Percentiles rank a stretch among this genome's conserved stretches.
Evolutionary conservation across 2,113 vertebrate genomes (phyloP).

Genomic region (Gobio gobio): DNA sequence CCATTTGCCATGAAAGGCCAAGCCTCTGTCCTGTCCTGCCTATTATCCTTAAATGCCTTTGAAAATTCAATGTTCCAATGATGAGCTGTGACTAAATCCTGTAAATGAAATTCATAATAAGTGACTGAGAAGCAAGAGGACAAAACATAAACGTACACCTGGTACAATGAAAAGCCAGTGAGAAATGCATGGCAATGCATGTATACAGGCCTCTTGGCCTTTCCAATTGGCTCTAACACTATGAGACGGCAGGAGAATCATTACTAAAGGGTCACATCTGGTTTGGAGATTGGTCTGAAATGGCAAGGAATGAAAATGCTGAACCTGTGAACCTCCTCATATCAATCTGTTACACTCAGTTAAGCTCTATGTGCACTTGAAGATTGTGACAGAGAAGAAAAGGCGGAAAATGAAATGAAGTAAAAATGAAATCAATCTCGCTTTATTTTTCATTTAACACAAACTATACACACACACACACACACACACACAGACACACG

Average conservation of each 20-base stretch:
- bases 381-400: slow-evolving; percentile 52
- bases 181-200: neutral
- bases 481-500: neutral
- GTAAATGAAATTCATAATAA: neutral
- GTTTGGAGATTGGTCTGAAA: slow-evolving; percentile 52
- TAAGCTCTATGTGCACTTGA: slow-evolving; percentile 50
- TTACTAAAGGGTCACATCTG: slow-evolving; percentile 53
- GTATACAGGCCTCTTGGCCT: slow-evolving; percentile 4
- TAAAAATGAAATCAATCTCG: slow-evolving; percentile 49
- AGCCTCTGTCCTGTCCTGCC: neutral
- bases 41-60: neutral
- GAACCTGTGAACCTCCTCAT: slow-evolving; percentile 58
- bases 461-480: neutral
- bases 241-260: slow-evolving; percentile 36
- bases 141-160: neutral
- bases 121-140: neutral
- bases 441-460: slow-evolving; percentile 50
- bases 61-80: neutral
- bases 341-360: slow-evolving; percentile 56
- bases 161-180: neutral
- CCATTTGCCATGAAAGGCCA: neutral
- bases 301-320: slow-evolving; percentile 52
- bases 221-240: slow-evolving; percentile 28
- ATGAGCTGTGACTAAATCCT: neutral
- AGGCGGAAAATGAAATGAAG: slow-evolving; percentile 42